Percentiles rank a stretch among this genome's conserved stretches.
Evolutionary conservation across 1,140 invertebrate genomes (phyloP).

Genomic region (Plutomurus gul): DNA sequence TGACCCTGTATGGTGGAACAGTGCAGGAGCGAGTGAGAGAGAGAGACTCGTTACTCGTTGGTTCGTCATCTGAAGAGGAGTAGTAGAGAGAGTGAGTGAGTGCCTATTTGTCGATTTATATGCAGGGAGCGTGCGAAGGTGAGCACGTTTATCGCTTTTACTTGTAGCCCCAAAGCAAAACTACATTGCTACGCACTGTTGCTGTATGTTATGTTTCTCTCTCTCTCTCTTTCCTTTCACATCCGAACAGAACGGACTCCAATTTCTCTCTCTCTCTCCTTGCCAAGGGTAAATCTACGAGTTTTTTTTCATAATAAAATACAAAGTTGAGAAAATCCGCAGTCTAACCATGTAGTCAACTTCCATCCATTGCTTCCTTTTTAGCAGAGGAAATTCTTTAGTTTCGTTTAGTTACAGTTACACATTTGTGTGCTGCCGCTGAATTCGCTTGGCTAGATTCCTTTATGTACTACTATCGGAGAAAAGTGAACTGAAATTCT

Average conservation of each 20-base stretch:
- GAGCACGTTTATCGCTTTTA: constrained; percentile 52
- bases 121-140: constrained; percentile 45
- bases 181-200: constrained; percentile 35
- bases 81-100: not conserved
- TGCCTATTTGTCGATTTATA: constrained; percentile 38
- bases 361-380: constrained; percentile 14
- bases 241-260: constrained; percentile 9
- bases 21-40: not conserved
- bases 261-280: constrained; percentile 24
- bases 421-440: too few relatives aligned
- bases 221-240: not conserved
- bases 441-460: not conserved
- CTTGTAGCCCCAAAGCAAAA: constrained; percentile 45
- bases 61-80: not conserved
- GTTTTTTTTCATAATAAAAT: constrained; percentile 30
- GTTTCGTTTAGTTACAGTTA: not conserved
- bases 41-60: not conserved
- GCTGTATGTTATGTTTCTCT: constrained; percentile 11
- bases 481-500: not conserved
- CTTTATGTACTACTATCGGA: too few relatives aligned
- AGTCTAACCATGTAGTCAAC: constrained; percentile 8
- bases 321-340: constrained; percentile 19
- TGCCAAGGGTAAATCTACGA: constrained; percentile 26
- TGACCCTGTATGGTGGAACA: not conserved
- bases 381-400: constrained; percentile 11